Conservation (phyloP, 2,113 vertebrate genomes). For the Nipponia nippon region DNA sequence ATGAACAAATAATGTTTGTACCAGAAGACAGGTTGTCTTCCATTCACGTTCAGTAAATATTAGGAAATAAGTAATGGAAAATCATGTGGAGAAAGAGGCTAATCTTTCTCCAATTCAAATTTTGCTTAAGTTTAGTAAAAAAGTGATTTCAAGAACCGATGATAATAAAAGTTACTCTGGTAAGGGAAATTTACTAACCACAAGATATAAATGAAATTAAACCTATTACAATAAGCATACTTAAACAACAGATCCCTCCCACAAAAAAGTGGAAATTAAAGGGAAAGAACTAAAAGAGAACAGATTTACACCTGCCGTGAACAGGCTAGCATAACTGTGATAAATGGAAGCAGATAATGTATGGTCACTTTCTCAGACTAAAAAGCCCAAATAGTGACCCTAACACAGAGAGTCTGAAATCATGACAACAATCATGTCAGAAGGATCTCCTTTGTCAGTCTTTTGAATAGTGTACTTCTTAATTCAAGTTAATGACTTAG, state of each 20-base stretch:
- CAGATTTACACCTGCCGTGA: neutral
- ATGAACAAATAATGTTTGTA: neutral
- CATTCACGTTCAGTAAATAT: neutral
- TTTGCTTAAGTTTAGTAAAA: neutral
- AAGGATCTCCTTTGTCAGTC: neutral
- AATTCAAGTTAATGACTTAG: constrained; percentile 16
- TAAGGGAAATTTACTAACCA: neutral
- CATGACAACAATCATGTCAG: neutral
- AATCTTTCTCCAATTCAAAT: neutral
- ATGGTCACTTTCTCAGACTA: neutral
- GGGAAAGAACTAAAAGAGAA: neutral
- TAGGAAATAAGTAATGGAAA: neutral
- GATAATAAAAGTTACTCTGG: neutral
- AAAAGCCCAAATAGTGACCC: neutral
- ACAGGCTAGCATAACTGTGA: neutral
- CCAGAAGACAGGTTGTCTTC: neutral
- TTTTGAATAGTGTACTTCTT: neutral
- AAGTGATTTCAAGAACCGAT: neutral
- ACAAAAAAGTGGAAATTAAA: neutral
- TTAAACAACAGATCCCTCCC: neutral
- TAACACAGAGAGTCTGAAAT: neutral
- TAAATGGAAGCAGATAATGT: neutral
- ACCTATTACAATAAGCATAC: neutral
- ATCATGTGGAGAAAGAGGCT: neutral
- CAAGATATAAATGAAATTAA: neutral